Evolutionary conservation across 2,888 invertebrate genomes (phyloP), one percentile per base, ranked within the genome.

Genomic region (Epinotia brunnichana): DNA sequence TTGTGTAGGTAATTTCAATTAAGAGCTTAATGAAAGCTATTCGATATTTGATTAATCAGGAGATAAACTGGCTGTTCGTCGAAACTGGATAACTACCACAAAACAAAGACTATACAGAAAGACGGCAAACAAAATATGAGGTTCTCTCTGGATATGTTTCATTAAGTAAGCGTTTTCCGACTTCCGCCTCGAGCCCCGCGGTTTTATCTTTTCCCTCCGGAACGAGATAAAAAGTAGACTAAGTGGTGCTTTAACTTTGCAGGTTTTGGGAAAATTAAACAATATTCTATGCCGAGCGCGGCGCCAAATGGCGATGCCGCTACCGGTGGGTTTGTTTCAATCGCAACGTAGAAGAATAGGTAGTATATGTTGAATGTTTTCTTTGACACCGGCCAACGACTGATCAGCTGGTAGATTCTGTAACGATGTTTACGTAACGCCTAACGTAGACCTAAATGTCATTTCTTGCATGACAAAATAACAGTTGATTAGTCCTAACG

Each of bases 151-250:
- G 56, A 68, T 72, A 72, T 72, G 72, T 72, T 72, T 72, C 72
- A 72, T 72, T 72, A 68, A 68, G 72, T 68, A 56, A 68, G 63
- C 68, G 72, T 72, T 72, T 71, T 51, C 72, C 54, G 62, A 57
- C 56, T 68, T 68, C 72, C 67, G 68, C 56, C 44, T 35, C 54
- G 35, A 29, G 39, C 60, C 17, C 35, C 61, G 68, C 56, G 61
- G 68, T 68, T 71, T 59, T 67, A 72, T 72, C 72, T 62, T 67
- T 68, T 57, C 72, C 68, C 72, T 24, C 54, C 48, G 72, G 68
- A 68, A 48, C 61, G 51, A 35, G 67, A 68, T 72, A 61, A 67
- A 66, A 72, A 61, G 72, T 67, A 60, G 54, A 39, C 56, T 72
- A 72, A 72, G 72, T 72, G 72, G 62, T 72, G 24, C 62, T 62